Evolutionary conservation across 1,140 invertebrate genomes (phyloP), one percentile per base, ranked within the genome.

Genomic region (Eueides isabella): DNA sequence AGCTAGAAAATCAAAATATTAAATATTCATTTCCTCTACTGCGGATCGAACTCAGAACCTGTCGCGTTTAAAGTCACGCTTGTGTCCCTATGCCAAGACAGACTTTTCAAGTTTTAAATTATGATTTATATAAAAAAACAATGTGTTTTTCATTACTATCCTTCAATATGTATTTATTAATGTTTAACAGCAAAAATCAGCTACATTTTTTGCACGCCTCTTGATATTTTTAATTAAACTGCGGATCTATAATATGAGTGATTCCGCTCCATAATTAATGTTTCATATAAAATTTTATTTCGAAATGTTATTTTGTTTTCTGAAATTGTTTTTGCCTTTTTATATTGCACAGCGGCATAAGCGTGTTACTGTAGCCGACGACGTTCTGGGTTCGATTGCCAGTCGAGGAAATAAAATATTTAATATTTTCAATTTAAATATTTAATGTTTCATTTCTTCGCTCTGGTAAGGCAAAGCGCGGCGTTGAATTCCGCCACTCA

Each of bases 161-260:
- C 48, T 14, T 5, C n/a, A 19, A 55, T 55, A 55, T 55, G 48
- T 55, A 55, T 55, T 55, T 55, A 55, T 55, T 55, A 55, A 55
- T 7, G 48, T 12, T 55, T 55, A 26, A 55, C 23, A 19, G 48
- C 23, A 26, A 55, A 55, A 26, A 19, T 44, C 3, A 19, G 48
- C 7, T 55, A 55, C 16, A 44, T 44, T 55, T 55, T 55, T 55
- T 26, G 48, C 23, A 26, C 48, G 23, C 0, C 48, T 26, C 48
- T 55, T 55, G 48, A 55, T 55, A 55, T 55, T 55, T 55, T 55
- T 55, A 55, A 55, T 55, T 55, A 55, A 55, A 55, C 48, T 26
- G 19, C 48, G 48, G 6, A 55, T 55, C 48, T 55, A 55, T 55
- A 55, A 55, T 55, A 55, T 26, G 48, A 55, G 48, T 55, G 48